Percentiles rank a stretch among this genome's conserved stretches.
These are phyloP conservation scores for Xestobium rufovillosum DNA, from an alignment of 2,888 invertebrate species.

Conservation along the genomic window DNA sequence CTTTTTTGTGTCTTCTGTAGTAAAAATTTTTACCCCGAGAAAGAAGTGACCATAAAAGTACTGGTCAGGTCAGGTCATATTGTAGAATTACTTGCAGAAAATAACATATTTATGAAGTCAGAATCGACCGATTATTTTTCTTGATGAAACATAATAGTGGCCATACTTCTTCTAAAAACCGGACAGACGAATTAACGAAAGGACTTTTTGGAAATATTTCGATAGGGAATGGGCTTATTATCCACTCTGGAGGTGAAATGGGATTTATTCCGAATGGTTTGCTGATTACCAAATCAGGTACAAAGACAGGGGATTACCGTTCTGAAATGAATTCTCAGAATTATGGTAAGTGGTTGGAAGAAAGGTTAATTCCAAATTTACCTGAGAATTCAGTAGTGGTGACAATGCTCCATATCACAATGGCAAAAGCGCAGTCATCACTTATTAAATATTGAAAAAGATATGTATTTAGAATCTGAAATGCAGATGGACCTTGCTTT, in stretches of 20 bases:
- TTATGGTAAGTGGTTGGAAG: conserved; percentile 20
- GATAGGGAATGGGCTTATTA: conserved; percentile 21
- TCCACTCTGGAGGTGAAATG: too few species aligned
- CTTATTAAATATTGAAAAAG: conserved; percentile 13
- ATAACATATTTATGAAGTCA: conserved; percentile 4
- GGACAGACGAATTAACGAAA: too few species aligned
- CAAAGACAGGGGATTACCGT: conserved; percentile 26
- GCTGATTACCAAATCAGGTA: conserved; percentile 14
- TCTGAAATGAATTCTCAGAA: conserved; percentile 27
- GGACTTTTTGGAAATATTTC: conserved; percentile 16
- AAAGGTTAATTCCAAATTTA: conserved; percentile 14
- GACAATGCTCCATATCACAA: conserved; percentile 20
- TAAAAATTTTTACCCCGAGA: too few species aligned
- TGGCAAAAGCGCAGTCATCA: conserved; percentile 12
- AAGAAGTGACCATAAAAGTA: too few species aligned
- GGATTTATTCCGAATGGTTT: conserved; percentile 10
- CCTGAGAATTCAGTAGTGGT: conserved; percentile 15
- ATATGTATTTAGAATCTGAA: too few species aligned
- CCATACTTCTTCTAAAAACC: too few species aligned
- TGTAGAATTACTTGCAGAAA: conserved; percentile 5
- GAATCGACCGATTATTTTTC: conserved; percentile 6
- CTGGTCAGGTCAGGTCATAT: too few species aligned
- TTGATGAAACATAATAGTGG: too few species aligned
- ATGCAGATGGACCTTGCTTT: too few species aligned
- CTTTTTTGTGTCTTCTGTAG: too few species aligned